Evolutionary conservation across 2,113 vertebrate genomes (phyloP).

Genomic region (Centropristis striata): DNA sequence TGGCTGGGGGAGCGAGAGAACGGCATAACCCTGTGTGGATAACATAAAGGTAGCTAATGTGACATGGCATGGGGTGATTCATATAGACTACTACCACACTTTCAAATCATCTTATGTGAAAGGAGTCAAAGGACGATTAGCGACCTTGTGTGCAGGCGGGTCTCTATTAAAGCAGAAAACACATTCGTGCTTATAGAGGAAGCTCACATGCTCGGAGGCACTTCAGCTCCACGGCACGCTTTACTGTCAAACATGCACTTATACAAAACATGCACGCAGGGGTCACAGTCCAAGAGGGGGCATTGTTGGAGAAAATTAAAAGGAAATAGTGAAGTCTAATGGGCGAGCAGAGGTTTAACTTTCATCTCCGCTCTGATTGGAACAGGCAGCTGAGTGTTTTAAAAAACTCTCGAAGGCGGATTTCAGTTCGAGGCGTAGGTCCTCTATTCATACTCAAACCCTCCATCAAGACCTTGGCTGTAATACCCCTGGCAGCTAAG

Average conservation of each 20-base stretch:
- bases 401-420: constrained; percentile 56
- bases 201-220: constrained; percentile 34
- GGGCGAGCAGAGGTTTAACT: constrained; percentile 25
- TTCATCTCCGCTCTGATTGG: constrained; percentile 60
- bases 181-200: constrained; percentile 1
- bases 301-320: constrained; percentile 57
- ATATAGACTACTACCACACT: constrained; percentile 36
- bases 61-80: constrained; percentile 57
- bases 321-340: constrained; percentile 48
- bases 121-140: constrained; percentile 65
- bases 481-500: constrained; percentile 64
- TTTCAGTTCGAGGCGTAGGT: constrained; percentile 64
- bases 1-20: constrained; percentile 33
- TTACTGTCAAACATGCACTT: constrained; percentile 32
- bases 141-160: constrained; percentile 45
- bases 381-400: constrained; percentile 69
- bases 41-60: constrained; percentile 58
- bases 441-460: constrained; percentile 62
- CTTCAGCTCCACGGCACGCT: constrained; percentile 11
- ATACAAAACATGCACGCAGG: constrained; percentile 31
- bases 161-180: constrained; percentile 39
- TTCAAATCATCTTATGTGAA: constrained; percentile 41
- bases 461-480: constrained; percentile 71
- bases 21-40: constrained; percentile 2
- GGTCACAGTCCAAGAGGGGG: constrained; percentile 20